Evolutionary conservation across 64 coral and sea anemone genomes (phyloP), one percentile per base, ranked within the genome.

Genomic region (Pocillopora verrucosa): DNA sequence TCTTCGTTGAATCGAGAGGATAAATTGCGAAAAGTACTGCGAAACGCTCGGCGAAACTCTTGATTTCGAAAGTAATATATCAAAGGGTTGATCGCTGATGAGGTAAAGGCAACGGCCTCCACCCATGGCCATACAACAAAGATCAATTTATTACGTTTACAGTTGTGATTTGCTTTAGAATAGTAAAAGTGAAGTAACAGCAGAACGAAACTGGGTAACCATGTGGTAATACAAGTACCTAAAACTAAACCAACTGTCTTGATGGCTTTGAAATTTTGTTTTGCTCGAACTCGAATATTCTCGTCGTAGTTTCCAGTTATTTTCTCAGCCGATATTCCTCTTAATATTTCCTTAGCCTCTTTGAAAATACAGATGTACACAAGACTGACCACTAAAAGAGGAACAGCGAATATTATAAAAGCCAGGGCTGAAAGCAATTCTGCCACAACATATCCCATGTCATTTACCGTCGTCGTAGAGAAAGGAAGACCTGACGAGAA

Each of bases 1-100:
- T 51, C 41, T 51, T 51, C 7, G 41, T 51, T 51, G 41, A 51
- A 4, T 51, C 7, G 41, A 51, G 41, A 51, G 41, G 3, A 7
- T 7, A 51, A 51, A 7, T 4, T 4, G 7, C 41, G 41, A 51
- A 51, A 51, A 51, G 41, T 51, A 51, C 41, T 51, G 41, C 41
- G 41, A 51, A 75, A 38, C 3, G 38, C 73, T 15, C 36, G 30
- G 17, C 73, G 73, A 75, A 75, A 75, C 19, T 75, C 73, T 9
- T 15, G 13, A 15, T 75, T 75, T 36, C 73, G 30, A 14, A 75
- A 75, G 17, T 36, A 75, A 75, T 75, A 75, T 14, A 75, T 75
- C 73, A 13, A 75, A 16, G 73, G 73, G n/a, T 75, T 75, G 73
- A 75, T 35, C 9, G 73, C 11, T 38, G 73, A 75, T 75, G 73